Percentiles rank a stretch among this genome's conserved stretches.
These are phyloP conservation scores for Cairina moschata DNA, from an alignment of 2,113 vertebrate genomes.

Conservation along the genomic window DNA sequence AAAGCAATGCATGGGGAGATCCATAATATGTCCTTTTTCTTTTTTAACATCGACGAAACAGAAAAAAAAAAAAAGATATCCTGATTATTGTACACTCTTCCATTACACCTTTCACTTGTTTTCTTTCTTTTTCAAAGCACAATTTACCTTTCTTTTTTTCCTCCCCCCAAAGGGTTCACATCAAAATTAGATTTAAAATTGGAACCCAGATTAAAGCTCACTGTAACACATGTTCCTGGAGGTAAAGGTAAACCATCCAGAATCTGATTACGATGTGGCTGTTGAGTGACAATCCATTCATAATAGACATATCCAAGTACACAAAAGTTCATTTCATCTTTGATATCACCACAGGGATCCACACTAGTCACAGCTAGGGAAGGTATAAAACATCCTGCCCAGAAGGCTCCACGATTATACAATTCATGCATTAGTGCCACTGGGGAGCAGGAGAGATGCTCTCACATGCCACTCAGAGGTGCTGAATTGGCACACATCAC, in stretches of 20 bases:
- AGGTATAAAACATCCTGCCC: background rate
- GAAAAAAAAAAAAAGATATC: background rate
- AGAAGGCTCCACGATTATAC: background rate
- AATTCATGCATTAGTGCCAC: background rate
- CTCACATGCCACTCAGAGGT: background rate
- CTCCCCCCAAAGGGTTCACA: conserved; percentile 29
- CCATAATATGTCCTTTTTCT: background rate
- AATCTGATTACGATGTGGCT: conserved; percentile 58
- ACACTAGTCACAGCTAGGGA: background rate
- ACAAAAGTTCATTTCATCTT: conserved; percentile 23
- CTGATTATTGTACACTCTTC: background rate
- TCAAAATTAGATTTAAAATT: conserved; percentile 71
- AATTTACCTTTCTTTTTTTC: background rate
- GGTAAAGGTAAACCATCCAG: conserved; percentile 60
- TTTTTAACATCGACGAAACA: background rate
- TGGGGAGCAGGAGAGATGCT: background rate
- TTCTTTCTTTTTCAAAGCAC: background rate
- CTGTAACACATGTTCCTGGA: conserved; percentile 55
- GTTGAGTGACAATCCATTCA: conserved; percentile 67
- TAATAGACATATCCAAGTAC: conserved; percentile 44
- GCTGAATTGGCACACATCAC: background rate
- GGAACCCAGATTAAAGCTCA: conserved; percentile 62
- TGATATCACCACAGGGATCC: background rate
- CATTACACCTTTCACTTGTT: background rate
- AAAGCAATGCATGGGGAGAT: background rate